Percentiles rank a stretch among this genome's conserved stretches.
Conservation (phyloP, 2,113 vertebrate genomes). For the Ptychochromis oligacanthus region DNA sequence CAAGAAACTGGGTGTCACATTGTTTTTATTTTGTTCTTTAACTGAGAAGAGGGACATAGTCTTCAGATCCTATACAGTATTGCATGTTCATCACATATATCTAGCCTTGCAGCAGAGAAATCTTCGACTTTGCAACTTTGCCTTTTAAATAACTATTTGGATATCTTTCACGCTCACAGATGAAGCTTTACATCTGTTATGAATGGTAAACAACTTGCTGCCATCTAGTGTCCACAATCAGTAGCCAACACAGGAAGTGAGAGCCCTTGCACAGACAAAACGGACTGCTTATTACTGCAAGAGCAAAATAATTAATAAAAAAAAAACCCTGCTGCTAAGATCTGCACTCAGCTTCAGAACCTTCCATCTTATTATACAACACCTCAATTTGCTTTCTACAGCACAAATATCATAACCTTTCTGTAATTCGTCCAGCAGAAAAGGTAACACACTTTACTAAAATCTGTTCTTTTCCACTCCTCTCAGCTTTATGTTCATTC, state of each 20-base stretch:
- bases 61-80: not conserved
- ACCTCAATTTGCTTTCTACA: not conserved
- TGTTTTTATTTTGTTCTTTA: not conserved
- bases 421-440: not conserved
- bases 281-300: not conserved
- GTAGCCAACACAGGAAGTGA: not conserved
- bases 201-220: constrained; percentile 44
- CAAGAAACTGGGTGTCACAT: fast-evolving
- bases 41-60: not conserved
- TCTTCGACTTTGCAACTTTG: not conserved
- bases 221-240: constrained; percentile 71
- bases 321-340: not conserved
- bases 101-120: not conserved
- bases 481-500: constrained; percentile 1
- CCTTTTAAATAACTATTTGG: not conserved
- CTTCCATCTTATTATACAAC: not conserved
- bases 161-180: not conserved
- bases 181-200: not conserved
- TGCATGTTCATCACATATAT: not conserved
- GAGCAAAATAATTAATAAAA: not conserved
- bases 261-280: not conserved
- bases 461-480: not conserved
- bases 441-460: not conserved
- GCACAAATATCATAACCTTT: not conserved
- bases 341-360: not conserved